phyloP scores from a whole-genome alignment of 2,888 invertebrate species.

The Hermaeophaga mercurialis region DNA sequence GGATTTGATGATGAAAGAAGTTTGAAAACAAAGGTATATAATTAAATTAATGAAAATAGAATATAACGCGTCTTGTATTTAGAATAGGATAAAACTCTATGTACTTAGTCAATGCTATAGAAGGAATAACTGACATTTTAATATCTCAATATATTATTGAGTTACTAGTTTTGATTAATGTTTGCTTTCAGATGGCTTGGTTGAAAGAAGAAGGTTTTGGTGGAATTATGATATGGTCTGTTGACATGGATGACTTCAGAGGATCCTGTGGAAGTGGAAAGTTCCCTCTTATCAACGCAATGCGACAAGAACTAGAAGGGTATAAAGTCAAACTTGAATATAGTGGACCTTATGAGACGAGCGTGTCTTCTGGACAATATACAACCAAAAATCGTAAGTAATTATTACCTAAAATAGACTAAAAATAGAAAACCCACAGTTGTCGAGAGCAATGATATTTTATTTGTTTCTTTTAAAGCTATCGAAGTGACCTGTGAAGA shows the following conservation, averaged over 20 bases:
- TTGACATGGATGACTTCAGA: constrained; percentile 94
- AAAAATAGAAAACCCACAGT: too few species aligned
- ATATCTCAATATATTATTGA: too few species aligned
- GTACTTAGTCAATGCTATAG: too few species aligned
- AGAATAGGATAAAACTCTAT: too few species aligned
- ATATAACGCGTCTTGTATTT: too few species aligned
- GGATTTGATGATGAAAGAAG: constrained; percentile 94
- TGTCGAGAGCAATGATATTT: too few species aligned
- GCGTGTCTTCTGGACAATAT: constrained; percentile 73
- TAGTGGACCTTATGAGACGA: constrained; percentile 84
- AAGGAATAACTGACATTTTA: too few species aligned
- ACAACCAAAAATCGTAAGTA: constrained; percentile 89
- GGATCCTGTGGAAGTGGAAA: constrained; percentile 90
- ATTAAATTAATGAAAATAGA: too few species aligned
- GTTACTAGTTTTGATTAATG: too few species aligned
- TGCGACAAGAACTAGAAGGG: constrained; percentile 82
- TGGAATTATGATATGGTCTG: constrained; percentile 96
- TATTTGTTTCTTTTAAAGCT: constrained; percentile 65
- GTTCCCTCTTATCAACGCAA: constrained; percentile 85
- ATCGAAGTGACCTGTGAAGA: constrained; percentile 89
- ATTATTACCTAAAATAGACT: too few species aligned
- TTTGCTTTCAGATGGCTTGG: constrained; percentile 84
- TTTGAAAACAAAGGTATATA: constrained; percentile 89
- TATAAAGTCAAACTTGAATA: constrained; percentile 83
- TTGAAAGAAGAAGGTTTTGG: constrained; percentile 92